These are phyloP conservation scores for Isoperla grammatica DNA, from an alignment of 2,888 invertebrate genomes.

Conservation along the genomic window DNA sequence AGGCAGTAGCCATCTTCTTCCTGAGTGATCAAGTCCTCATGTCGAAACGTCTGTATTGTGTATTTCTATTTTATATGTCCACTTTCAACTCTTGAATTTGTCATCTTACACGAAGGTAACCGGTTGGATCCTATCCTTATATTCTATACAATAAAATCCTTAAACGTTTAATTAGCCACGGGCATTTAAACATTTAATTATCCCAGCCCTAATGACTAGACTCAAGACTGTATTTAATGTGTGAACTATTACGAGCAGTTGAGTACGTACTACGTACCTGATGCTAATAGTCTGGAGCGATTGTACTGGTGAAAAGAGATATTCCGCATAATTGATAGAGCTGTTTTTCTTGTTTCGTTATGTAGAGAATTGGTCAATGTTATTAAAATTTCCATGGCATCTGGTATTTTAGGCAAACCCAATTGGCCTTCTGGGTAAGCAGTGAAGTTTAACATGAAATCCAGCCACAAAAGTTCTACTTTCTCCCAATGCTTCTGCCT, in stretches of 20 bases:
- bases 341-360: conserved; percentile 39
- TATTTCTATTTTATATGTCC: too few relatives aligned
- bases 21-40: too few relatives aligned
- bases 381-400: conserved; percentile 42
- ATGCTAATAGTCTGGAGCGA: conserved; percentile 48
- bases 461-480: conserved; percentile 50
- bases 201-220: too few relatives aligned
- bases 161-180: too few relatives aligned
- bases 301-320: conserved; percentile 51
- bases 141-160: too few relatives aligned
- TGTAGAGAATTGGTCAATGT: conserved; percentile 4
- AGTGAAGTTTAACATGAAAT: conserved; percentile 49
- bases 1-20: too few relatives aligned
- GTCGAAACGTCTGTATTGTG: too few relatives aligned
- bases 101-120: too few relatives aligned
- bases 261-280: conserved; percentile 46
- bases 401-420: conserved; percentile 46
- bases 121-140: too few relatives aligned
- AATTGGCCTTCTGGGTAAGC: conserved; percentile 52
- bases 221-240: too few relatives aligned
- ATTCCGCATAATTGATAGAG: conserved; percentile 51
- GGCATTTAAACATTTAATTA: too few relatives aligned
- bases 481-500: conserved; percentile 49
- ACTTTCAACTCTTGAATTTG: too few relatives aligned
- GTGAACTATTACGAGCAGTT: not conserved